Evolutionary conservation across 2,113 vertebrate species (phyloP).

Genomic region (Pteruthius melanotis): DNA sequence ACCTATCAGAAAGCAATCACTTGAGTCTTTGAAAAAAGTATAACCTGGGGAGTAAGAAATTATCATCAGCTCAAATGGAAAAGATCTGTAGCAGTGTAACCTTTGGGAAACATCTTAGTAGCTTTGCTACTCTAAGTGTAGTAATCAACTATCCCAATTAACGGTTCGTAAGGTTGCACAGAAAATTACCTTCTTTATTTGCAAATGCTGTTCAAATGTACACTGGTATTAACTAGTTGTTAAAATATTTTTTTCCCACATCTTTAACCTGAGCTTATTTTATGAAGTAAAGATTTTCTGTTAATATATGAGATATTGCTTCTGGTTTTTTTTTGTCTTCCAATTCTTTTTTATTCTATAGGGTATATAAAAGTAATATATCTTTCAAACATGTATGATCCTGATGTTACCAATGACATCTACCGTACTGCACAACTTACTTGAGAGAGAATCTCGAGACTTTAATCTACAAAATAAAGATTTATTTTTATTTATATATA

Average conservation of each 20-base stretch:
- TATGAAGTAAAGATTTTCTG: background rate
- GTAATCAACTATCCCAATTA: background rate
- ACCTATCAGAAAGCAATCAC: background rate
- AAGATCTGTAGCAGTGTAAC: background rate
- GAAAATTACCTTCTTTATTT: background rate
- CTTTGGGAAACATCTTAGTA: background rate
- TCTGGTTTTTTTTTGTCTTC: background rate
- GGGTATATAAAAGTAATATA: background rate
- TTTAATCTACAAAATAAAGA: background rate
- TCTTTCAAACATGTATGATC: background rate
- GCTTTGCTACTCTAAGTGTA: background rate
- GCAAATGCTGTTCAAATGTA: background rate
- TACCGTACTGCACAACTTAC: background rate
- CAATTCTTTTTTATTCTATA: background rate
- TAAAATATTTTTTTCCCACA: background rate
- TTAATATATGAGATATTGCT: background rate
- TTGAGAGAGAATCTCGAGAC: background rate
- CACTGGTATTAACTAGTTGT: background rate
- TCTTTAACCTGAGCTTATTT: background rate
- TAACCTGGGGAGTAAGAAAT: background rate
- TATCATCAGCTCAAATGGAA: background rate
- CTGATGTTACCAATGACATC: background rate
- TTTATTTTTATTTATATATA: background rate
- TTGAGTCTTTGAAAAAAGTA: background rate
- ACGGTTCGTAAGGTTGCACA: background rate